Conservation (phyloP, 1,140 invertebrate genomes). For the Plectus sambesii region DNA sequence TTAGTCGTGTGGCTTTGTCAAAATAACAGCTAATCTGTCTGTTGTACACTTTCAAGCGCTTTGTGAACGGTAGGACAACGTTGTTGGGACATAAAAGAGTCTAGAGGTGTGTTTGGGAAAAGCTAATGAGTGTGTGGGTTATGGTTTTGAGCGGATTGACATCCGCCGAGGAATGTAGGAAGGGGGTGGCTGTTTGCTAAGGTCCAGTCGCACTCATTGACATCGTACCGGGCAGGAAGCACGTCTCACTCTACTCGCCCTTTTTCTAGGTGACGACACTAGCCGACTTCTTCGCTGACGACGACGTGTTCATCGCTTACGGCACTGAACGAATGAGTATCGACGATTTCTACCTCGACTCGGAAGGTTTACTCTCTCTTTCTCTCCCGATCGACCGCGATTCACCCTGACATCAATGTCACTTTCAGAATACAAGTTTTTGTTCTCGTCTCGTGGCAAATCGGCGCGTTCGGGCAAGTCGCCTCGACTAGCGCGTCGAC, state of each 20-base stretch:
- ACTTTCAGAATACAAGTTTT: slow-evolving; percentile 1
- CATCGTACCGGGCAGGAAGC: neutral
- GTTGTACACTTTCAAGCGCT: too few relatives aligned
- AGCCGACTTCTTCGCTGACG: slow-evolving; percentile 71
- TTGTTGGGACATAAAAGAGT: neutral
- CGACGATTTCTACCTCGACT: slow-evolving; percentile 83
- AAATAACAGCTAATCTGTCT: too few relatives aligned
- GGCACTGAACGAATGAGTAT: slow-evolving; percentile 67
- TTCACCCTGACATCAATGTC: neutral
- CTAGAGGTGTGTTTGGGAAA: neutral
- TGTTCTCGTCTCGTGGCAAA: too few relatives aligned
- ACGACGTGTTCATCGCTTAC: slow-evolving; percentile 79
- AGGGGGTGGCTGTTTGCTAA: slow-evolving; percentile 10
- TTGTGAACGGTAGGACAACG: too few relatives aligned
- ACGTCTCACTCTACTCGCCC: slow-evolving; percentile 15
- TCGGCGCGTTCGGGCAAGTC: too few relatives aligned
- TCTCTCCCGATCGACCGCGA: neutral
- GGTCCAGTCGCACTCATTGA: slow-evolving; percentile 11
- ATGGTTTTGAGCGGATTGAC: neutral
- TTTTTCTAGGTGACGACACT: slow-evolving; percentile 55
- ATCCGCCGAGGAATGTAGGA: neutral
- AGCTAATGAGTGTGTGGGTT: neutral
- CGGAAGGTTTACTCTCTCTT: slow-evolving; percentile 55
- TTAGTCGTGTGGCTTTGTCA: neutral
- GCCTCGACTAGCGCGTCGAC: too few relatives aligned